Evolutionary conservation across 2,888 invertebrate species (phyloP).

Genomic region (Margaritifera margaritifera): DNA sequence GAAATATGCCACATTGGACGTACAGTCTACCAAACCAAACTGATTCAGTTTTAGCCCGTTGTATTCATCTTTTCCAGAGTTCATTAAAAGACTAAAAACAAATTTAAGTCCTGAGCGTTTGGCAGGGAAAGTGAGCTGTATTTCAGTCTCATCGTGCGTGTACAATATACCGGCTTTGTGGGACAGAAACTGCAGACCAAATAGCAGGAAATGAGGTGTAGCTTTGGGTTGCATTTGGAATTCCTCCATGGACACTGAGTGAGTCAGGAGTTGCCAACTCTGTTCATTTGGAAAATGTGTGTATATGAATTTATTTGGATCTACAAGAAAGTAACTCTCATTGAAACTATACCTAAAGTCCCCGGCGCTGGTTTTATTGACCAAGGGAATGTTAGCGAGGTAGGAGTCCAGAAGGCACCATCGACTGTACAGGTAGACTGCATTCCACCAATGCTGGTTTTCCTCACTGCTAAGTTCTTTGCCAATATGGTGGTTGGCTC

Average conservation of each 20-base stretch:
- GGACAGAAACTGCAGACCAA: constrained; percentile 43
- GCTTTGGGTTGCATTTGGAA: constrained; percentile 47
- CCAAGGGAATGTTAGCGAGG: constrained; percentile 38
- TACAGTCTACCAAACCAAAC: constrained; percentile 47
- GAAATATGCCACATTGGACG: constrained; percentile 35
- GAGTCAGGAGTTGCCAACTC: constrained; percentile 38
- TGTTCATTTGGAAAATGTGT: constrained; percentile 49
- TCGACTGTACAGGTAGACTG: constrained; percentile 39
- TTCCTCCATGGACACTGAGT: constrained; percentile 38
- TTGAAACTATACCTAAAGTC: constrained; percentile 46
- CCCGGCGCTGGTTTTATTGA: constrained; percentile 33
- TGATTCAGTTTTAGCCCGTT: constrained; percentile 42
- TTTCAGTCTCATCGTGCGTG: constrained; percentile 39
- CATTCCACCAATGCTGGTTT: constrained; percentile 52
- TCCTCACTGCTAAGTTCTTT: constrained; percentile 41
- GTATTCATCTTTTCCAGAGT: constrained; percentile 34
- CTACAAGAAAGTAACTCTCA: constrained; percentile 46
- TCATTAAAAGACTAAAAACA: constrained; percentile 41
- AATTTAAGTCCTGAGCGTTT: constrained; percentile 40
- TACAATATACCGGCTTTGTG: constrained; percentile 42
- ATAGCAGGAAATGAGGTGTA: constrained; percentile 47
- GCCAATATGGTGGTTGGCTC: constrained; percentile 47
- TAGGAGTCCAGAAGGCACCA: constrained; percentile 48
- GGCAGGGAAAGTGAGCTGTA: constrained; percentile 40
- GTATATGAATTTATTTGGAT: constrained; percentile 47